phyloP scores from a whole-genome alignment of 2,888 invertebrate genomes.

The Ormyrus thymus region DNA sequence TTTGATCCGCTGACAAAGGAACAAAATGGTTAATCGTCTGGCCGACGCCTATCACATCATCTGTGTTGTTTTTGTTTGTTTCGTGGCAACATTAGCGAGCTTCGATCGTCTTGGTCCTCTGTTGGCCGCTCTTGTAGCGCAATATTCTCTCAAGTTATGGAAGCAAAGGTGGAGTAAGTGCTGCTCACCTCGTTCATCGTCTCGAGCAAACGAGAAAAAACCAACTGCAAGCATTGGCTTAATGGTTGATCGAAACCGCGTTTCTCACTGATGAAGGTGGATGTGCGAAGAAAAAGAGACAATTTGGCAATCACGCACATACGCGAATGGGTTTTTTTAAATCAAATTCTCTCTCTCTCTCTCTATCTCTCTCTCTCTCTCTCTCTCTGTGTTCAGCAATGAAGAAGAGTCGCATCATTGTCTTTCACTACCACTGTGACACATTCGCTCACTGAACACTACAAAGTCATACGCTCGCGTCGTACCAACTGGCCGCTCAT shows the following conservation, averaged over 20 bases:
- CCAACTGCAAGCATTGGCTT: constrained; percentile 23
- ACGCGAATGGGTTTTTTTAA: not conserved
- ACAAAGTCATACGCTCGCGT: constrained; percentile 57
- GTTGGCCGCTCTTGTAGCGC: constrained; percentile 54
- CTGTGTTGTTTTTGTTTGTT: constrained; percentile 59
- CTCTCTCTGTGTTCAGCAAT: constrained; percentile 25
- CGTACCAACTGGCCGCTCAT: constrained; percentile 54
- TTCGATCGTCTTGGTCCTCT: constrained; percentile 64
- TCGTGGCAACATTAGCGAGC: constrained; percentile 57
- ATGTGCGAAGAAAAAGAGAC: constrained; percentile 26
- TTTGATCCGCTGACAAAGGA: constrained; percentile 70
- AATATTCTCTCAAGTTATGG: constrained; percentile 51
- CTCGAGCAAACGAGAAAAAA: constrained; percentile 36
- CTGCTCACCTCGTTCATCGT: constrained; percentile 1
- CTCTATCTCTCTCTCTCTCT: too few relatives aligned
- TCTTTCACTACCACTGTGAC: constrained; percentile 58
- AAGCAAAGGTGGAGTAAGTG: constrained; percentile 44
- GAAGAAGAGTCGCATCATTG: constrained; percentile 27
- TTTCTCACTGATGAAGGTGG: constrained; percentile 10
- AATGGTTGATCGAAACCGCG: constrained; percentile 18
- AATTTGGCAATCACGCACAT: constrained; percentile 20
- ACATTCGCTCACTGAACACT: constrained; percentile 60
- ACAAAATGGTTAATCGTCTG: constrained; percentile 70
- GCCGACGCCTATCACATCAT: constrained; percentile 73
- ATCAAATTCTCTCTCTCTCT: too few relatives aligned